Percentiles rank a stretch among this genome's conserved stretches.
Evolutionary conservation across 2,113 vertebrate species (phyloP).

Genomic region (Pleuronectes platessa): DNA sequence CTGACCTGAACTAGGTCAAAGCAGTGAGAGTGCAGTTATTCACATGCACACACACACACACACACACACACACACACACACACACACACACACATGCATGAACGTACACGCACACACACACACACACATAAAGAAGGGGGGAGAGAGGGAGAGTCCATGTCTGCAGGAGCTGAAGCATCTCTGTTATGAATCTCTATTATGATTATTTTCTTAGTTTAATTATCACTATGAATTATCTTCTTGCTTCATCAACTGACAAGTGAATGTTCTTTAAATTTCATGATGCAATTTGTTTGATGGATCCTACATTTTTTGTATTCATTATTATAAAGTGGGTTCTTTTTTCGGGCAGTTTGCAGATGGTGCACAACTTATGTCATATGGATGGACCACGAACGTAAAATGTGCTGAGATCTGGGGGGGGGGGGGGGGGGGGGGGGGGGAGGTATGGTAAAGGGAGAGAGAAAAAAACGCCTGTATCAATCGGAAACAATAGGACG

Average conservation of each 20-base stretch:
- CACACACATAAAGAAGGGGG: not conserved
- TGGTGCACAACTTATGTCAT: constrained; percentile 1
- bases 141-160: constrained; percentile 4
- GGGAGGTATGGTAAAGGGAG: constrained; percentile 24
- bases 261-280: not conserved
- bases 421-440: constrained; percentile 8
- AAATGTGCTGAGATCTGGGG: not conserved
- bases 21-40: constrained; percentile 76
- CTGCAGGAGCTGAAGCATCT: constrained; percentile 60
- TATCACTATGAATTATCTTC: too few relatives aligned
- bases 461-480: constrained; percentile 42
- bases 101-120: constrained; percentile 7
- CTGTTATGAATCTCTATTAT: constrained; percentile 39
- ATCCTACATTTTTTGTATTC: not conserved
- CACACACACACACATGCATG: constrained; percentile 10
- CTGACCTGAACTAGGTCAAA: constrained; percentile 77
- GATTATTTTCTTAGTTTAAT: constrained; percentile 36
- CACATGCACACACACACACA: constrained; percentile 44
- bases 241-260: constrained; percentile 17
- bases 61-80: constrained; percentile 7
- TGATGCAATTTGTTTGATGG: not conserved
- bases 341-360: not conserved
- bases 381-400: not conserved
- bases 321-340: not conserved
- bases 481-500: constrained; percentile 71